A percentile compares a stretch with the other conserved stretches of the same genome.
phyloP scores from a whole-genome alignment of 1,140 invertebrate species.

The Zaprionus ornatus region DNA sequence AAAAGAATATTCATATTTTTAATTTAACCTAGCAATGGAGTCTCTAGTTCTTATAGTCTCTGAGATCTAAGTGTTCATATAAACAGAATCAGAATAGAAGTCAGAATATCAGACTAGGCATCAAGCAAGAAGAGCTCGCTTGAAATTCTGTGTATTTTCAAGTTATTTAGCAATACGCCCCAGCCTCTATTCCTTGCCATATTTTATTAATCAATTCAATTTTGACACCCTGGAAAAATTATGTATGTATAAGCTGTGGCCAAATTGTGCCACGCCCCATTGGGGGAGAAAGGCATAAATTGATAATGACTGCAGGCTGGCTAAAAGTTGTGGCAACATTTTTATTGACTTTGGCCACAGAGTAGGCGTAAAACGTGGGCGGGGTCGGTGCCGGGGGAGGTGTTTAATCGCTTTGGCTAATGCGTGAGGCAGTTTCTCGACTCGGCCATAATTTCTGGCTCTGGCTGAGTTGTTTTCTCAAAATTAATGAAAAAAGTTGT shows the following conservation, averaged over 20 bases:
- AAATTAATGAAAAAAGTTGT: constrained; percentile 80
- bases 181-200: constrained; percentile 18
- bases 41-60: too few species aligned
- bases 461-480: constrained; percentile 20
- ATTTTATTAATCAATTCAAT: constrained; percentile 78
- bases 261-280: not conserved
- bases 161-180: not conserved
- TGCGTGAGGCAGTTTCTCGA: constrained; percentile 18
- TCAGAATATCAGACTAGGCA: too few species aligned
- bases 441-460: not conserved
- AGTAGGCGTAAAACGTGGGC: not conserved
- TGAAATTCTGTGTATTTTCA: not conserved
- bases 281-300: constrained; percentile 43
- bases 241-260: constrained; percentile 45
- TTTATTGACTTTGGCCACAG: constrained; percentile 51
- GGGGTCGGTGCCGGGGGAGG: not conserved
- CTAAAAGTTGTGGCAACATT: constrained; percentile 69
- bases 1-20: too few species aligned
- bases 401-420: constrained; percentile 60
- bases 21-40: too few species aligned
- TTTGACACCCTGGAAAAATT: constrained; percentile 60
- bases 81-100: too few species aligned
- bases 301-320: constrained; percentile 57
- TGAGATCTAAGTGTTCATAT: too few species aligned
- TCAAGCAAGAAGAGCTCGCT: not conserved